Evolutionary conservation across 2,888 invertebrate genomes (phyloP), one percentile per base, ranked within the genome.

Genomic region (Dorcus parallelipipedus): DNA sequence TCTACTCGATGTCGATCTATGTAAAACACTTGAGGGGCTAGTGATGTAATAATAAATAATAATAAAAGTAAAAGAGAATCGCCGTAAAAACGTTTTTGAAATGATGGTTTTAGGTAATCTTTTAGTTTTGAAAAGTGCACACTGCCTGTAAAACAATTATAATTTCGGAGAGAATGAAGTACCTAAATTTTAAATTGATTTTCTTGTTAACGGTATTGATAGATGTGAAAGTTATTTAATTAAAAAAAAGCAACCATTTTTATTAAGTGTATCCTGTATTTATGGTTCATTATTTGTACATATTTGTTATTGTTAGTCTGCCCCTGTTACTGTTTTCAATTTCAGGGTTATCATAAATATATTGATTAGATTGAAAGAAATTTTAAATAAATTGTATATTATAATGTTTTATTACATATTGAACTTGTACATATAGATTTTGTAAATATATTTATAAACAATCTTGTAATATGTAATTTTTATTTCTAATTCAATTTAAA

Each of bases 391-490:
- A 72, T 65, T 75, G 75, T 75, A 76, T 73, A 72, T 68, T 71
- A 72, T 72, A 73, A 70, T 73, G 71, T 73, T 76, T 73, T 74
- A 75, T 73, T 75, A 75, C 74, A 69, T 69, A 71, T 69, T 56
- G 69, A 69, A 68, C 62, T 67, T 75, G 73, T 74, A 76, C 62
- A 75, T 76, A 75, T 68, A 71, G 71, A 73, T 66, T 74, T 76
- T 76, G 76, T 76, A 76, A 76, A 76, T 76, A 76, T 76, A 76
- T 76, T 76, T 76, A 76, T 76, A 74, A 74, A 71, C 61, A 57
- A 60, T 60, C 60, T 59, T 59, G 59, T 59, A 59, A 56, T 57
- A 40, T 47, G 49, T 49, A 33, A 42, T 50, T 49, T 55, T 49
- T 49, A 26, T 41, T 54, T 48, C 10, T 38, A 38, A 51, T 51